These are phyloP conservation scores for Sylvilagus floridanus DNA, from an alignment of 2,797 vertebrate species.

Conservation along the genomic window DNA sequence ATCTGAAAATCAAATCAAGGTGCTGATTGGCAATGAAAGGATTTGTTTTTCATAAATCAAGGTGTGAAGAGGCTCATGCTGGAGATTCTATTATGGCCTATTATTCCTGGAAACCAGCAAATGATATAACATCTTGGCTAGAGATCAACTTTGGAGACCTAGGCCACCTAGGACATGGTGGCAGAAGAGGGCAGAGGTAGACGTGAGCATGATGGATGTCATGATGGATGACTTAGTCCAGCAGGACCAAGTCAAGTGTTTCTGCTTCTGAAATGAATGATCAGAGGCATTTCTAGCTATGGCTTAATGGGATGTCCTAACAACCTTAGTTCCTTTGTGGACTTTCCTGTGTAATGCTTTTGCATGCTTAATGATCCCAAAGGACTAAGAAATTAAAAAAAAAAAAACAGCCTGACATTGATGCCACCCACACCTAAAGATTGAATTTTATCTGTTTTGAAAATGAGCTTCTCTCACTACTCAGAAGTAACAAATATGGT, in stretches of 20 bases:
- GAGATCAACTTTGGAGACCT: slow-evolving; percentile 99
- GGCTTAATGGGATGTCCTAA: slow-evolving; percentile 93
- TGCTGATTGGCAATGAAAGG: slow-evolving; percentile 98
- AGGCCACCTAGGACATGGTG: slow-evolving; percentile 96
- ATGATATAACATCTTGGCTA: slow-evolving; percentile 99
- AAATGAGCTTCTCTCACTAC: slow-evolving; percentile 99
- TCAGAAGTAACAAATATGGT: slow-evolving; percentile 99
- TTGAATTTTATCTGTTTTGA: slow-evolving; percentile 97
- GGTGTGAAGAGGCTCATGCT: slow-evolving; percentile 95
- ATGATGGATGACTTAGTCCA: slow-evolving; percentile 86
- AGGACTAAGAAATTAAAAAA: slow-evolving; percentile 92
- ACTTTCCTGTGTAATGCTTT: slow-evolving; percentile 96
- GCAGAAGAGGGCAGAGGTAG: slow-evolving; percentile 92
- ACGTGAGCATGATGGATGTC: slow-evolving; percentile 90
- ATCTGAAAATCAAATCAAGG: slow-evolving; percentile 99
- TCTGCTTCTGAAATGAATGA: slow-evolving; percentile 99
- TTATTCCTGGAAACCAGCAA: slow-evolving; percentile 99
- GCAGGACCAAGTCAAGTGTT: slow-evolving; percentile 95
- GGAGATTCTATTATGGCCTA: slow-evolving; percentile 95
- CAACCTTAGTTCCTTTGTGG: slow-evolving; percentile 91
- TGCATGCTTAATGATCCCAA: slow-evolving; percentile 99
- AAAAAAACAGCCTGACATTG: slow-evolving; percentile 96
- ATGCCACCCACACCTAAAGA: slow-evolving; percentile 98
- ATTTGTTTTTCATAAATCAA: slow-evolving; percentile 99
- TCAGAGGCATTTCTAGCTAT: slow-evolving; percentile 98